A percentile compares a stretch with the other conserved stretches of the same genome.
Evolutionary conservation across 2,888 invertebrate genomes (phyloP).

Genomic region (Drosophila kokeensis): DNA sequence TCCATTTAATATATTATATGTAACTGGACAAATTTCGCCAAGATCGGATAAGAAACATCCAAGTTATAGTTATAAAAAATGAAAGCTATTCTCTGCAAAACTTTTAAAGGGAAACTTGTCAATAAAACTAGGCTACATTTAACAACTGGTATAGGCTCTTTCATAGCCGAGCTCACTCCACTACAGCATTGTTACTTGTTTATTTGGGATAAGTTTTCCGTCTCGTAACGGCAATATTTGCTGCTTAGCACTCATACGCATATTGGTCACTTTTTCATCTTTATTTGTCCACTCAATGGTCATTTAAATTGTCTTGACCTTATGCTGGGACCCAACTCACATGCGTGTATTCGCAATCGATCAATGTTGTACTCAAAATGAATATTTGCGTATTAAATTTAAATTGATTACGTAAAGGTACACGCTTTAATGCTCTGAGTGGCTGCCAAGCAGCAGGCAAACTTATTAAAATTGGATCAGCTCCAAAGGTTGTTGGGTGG

Average conservation of each 20-base stretch:
- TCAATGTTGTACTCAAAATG: slow-evolving; percentile 3
- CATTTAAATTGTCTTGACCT: neutral
- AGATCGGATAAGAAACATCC: neutral
- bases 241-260: neutral
- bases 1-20: no score
- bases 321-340: neutral
- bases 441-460: slow-evolving; percentile 27
- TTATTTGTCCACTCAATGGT: neutral
- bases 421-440: slow-evolving; percentile 19
- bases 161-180: neutral
- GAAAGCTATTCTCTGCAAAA: neutral
- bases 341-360: slow-evolving; percentile 1
- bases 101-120: neutral
- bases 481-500: slow-evolving; percentile 27
- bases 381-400: slow-evolving; percentile 19
- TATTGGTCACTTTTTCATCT: neutral
- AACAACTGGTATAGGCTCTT: neutral
- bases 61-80: neutral
- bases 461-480: slow-evolving; percentile 48
- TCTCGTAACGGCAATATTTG: neutral
- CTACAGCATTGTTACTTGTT: neutral
- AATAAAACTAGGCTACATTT: neutral
- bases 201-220: neutral
- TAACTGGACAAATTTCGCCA: neutral
- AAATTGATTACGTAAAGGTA: slow-evolving; percentile 15